These are phyloP conservation scores for Eilema sororculum DNA, from an alignment of 2,888 invertebrate genomes.

Conservation along the genomic window DNA sequence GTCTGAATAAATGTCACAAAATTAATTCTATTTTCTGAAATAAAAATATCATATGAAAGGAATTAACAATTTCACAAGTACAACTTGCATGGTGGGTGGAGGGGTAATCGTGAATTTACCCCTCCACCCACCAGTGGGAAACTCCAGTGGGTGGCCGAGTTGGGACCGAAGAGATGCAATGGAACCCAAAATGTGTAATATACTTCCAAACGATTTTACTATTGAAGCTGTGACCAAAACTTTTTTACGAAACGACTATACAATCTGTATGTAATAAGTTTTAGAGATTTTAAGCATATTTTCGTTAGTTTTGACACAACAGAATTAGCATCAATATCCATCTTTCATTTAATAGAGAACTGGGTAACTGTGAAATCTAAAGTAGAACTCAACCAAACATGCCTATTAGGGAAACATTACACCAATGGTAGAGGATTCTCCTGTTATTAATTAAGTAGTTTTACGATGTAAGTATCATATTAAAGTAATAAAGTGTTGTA, in stretches of 20 bases:
- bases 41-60: neutral
- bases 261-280: too few species aligned
- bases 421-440: constrained; percentile 35
- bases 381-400: constrained; percentile 7
- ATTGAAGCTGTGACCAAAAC: too few species aligned
- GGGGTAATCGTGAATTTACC: too few species aligned
- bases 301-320: too few species aligned
- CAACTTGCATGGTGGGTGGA: too few species aligned
- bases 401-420: constrained; percentile 24
- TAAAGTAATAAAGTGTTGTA: constrained; percentile 25
- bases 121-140: too few species aligned
- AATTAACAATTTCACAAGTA: neutral
- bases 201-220: too few species aligned
- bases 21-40: neutral
- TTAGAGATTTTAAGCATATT: too few species aligned
- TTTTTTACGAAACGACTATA: too few species aligned
- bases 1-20: neutral
- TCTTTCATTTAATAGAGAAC: neutral
- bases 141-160: too few species aligned
- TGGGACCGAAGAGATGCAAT: neutral
- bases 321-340: neutral
- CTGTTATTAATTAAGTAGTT: constrained; percentile 34
- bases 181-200: too few species aligned
- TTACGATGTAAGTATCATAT: constrained; percentile 29
- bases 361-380: neutral